phyloP scores from a whole-genome alignment of 1,140 invertebrate genomes.

The Chlorops oryzae region DNA sequence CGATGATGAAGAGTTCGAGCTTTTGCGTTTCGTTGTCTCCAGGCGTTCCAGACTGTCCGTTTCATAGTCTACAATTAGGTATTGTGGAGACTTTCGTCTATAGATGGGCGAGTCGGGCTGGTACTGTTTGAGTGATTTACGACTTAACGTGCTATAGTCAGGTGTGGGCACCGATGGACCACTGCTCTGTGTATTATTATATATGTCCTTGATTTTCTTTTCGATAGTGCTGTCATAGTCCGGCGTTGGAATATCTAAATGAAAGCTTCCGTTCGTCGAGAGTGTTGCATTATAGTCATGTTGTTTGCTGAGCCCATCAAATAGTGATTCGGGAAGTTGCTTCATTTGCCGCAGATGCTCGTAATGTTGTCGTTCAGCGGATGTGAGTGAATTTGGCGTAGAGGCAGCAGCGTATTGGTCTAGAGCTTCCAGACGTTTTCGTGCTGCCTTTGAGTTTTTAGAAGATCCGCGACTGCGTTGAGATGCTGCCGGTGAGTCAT shows the following conservation, averaged over 20 bases:
- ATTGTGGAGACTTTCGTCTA: constrained; percentile 40
- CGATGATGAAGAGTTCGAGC: constrained; percentile 53
- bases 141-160: constrained; percentile 44
- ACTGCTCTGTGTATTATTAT: constrained; percentile 43
- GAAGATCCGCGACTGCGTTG: constrained; percentile 25
- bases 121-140: constrained; percentile 38
- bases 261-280: constrained; percentile 10
- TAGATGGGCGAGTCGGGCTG: constrained; percentile 46
- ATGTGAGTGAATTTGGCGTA: constrained; percentile 33
- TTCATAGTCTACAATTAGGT: constrained; percentile 60
- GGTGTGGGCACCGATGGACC: constrained; percentile 45
- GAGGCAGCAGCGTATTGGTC: constrained; percentile 39
- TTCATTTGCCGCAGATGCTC: constrained; percentile 49
- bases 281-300: constrained; percentile 45
- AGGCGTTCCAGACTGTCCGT: constrained; percentile 71
- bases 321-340: constrained; percentile 48
- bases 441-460: constrained; percentile 28
- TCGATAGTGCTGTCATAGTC: constrained; percentile 47
- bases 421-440: constrained; percentile 32
- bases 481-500: constrained; percentile 35
- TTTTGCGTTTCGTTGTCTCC: constrained; percentile 50
- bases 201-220: constrained; percentile 45
- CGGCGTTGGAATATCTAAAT: constrained; percentile 37
- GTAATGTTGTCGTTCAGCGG: constrained; percentile 38
- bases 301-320: constrained; percentile 58